Evolutionary conservation across 2,888 invertebrate genomes (phyloP), one percentile per base, ranked within the genome.

Genomic region (Neoitamus cyanurus): DNA sequence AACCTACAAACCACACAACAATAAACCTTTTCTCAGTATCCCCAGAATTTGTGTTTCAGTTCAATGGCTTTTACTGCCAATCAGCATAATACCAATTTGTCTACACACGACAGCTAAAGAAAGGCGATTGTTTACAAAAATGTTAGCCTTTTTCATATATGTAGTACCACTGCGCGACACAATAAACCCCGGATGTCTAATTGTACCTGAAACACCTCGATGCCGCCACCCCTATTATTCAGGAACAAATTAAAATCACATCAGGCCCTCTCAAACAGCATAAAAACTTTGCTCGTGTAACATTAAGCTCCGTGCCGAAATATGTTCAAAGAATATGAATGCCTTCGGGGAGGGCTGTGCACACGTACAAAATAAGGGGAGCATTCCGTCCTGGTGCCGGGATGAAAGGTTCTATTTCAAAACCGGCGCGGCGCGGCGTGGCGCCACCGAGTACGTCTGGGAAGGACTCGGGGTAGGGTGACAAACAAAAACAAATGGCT

Each of bases 311-410:
- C 58, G 37, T 20, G 58, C 58, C 58, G 58, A 58, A 58, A 58
- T 58, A 58, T 58, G 58, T 58, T 20, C 58, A 58, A 58, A 58
- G 58, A 58, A 58, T 58, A 58, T 58, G 58, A 58, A 58, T 58
- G 20, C 25, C 58, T 7, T 3, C 20, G 3, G 25, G 20, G 58
- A 58, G 11, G 58, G 15, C 58, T 15, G 58, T 20, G 58, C 20
- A 58, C 58, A 58, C 58, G 58, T 58, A 58, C 58, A 58, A 58
- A 58, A 58, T 58, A 15, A 15, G 25, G 58, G 25, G 20, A 58
- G 15, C 15, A 48, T 20, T 7, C 48, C 34, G 7, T 5, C 34
- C 48, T 15, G 2, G 1, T n/a, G 7, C 48, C 48, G 25, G 58
- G 25, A 58, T 58, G 58, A 58, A 58, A 58, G 58, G 20, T 7